Evolutionary conservation across 2,113 vertebrate genomes (phyloP).

Genomic region (Eurystomus gularis): DNA sequence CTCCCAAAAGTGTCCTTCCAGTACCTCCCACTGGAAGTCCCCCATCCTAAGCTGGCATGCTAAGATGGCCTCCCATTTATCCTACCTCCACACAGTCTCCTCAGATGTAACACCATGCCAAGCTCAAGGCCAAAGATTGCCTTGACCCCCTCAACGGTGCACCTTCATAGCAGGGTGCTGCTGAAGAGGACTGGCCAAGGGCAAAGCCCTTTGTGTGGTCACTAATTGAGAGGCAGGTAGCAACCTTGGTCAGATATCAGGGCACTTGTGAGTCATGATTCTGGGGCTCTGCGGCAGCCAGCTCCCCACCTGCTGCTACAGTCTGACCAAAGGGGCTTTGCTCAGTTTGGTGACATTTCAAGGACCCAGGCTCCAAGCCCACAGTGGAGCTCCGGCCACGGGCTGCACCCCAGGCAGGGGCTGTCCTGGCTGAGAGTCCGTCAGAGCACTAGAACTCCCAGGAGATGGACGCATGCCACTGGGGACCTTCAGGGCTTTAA

Average conservation of each 20-base stretch:
- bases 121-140: neutral
- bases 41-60: neutral
- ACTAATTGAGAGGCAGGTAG: neutral
- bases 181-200: neutral
- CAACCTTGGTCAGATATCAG: neutral
- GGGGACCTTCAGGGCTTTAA: accelerated
- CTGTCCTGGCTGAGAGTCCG: neutral
- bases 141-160: accelerated
- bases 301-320: too few relatives aligned
- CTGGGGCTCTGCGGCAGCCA: neutral
- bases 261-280: neutral
- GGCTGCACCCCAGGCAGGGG: neutral
- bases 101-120: neutral
- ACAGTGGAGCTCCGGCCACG: neutral
- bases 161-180: neutral
- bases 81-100: neutral
- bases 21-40: neutral
- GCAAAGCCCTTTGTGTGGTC: neutral
- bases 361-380: neutral
- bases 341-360: neutral
- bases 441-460: neutral
- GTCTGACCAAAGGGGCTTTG: neutral
- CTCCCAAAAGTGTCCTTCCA: neutral
- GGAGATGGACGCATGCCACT: accelerated
- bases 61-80: neutral